Evolutionary conservation across 2,888 invertebrate genomes (phyloP).

Genomic region (Trichogramma evanescens): DNA sequence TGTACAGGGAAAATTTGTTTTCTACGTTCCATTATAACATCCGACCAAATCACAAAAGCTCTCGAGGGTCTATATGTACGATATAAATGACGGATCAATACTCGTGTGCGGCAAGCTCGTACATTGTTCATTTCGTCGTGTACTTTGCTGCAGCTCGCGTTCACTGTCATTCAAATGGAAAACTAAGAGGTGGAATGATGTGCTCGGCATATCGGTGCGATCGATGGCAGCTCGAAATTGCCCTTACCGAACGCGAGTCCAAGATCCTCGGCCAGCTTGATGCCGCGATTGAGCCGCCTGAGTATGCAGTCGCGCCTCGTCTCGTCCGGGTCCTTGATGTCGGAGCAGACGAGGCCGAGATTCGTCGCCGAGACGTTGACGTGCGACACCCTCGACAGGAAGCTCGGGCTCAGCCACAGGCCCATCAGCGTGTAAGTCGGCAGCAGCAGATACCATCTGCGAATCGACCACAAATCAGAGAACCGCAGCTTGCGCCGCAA

Average conservation of each 20-base stretch:
- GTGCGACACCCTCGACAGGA: slow-evolving; percentile 38
- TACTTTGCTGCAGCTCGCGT: no score
- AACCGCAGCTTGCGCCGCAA: no score
- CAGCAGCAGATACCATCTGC: slow-evolving; percentile 37
- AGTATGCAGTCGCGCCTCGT: slow-evolving; percentile 40
- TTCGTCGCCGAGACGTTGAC: slow-evolving; percentile 39
- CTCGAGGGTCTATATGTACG: no score
- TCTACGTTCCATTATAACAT: no score
- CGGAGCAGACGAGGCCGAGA: slow-evolving; percentile 37
- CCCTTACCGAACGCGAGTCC: slow-evolving; percentile 39
- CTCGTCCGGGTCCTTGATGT: slow-evolving; percentile 43
- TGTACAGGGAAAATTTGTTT: no score
- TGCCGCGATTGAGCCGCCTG: slow-evolving; percentile 37
- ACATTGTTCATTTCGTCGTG: no score
- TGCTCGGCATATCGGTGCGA: not conserved
- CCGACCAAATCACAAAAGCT: no score
- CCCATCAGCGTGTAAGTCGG: slow-evolving; percentile 41
- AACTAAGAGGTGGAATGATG: no score
- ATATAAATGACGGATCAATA: no score
- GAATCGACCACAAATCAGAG: not conserved
- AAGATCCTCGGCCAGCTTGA: slow-evolving; percentile 41
- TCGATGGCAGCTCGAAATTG: not conserved
- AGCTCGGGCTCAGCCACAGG: slow-evolving; percentile 35
- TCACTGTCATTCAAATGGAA: no score
- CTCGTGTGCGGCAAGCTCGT: no score